Percentiles rank a stretch among this genome's conserved stretches.
Evolutionary conservation across 2,888 invertebrate species (phyloP).

Genomic region (Apamea epomidion): DNA sequence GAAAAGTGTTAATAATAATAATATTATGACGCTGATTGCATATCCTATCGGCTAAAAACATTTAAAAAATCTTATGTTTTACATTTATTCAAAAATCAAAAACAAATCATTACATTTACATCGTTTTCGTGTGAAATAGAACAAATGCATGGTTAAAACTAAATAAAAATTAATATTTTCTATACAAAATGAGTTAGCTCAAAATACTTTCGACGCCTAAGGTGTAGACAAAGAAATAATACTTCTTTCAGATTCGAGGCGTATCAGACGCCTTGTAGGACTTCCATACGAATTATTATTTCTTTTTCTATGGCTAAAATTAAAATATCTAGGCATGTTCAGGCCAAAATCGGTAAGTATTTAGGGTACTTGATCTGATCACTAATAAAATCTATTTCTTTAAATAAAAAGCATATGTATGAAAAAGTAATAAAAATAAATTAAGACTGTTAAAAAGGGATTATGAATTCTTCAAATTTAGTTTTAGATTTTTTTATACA

Average conservation of each 20-base stretch:
- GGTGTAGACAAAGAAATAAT: not conserved
- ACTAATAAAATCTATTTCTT: not conserved
- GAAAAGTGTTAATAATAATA: conserved; percentile 37
- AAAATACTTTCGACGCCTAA: conserved; percentile 17
- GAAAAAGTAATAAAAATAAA: not conserved
- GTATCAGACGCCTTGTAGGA: not conserved
- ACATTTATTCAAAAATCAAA: conserved; percentile 56
- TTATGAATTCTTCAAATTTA: not conserved
- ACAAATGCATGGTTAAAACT: conserved; percentile 74
- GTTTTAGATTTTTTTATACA: not conserved
- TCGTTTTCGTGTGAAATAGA: conserved; percentile 62
- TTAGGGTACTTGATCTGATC: conserved; percentile 11
- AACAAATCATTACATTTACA: conserved; percentile 67
- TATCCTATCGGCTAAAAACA: conserved; percentile 41
- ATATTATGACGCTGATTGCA: conserved; percentile 63
- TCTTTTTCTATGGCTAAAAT: not conserved
- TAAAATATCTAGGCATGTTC: conserved; percentile 2
- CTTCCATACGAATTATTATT: not conserved
- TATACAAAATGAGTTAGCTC: conserved; percentile 60
- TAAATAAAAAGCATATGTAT: conserved; percentile 2
- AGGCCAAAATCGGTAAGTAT: not conserved
- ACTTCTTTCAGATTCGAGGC: not conserved
- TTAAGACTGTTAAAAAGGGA: not conserved
- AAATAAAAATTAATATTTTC: conserved; percentile 68
- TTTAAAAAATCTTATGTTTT: conserved; percentile 57